A percentile compares a stretch with the other conserved stretches of the same genome.
Evolutionary conservation across 2,888 invertebrate genomes (phyloP).

Genomic region (Cryptophagus acutangulus): DNA sequence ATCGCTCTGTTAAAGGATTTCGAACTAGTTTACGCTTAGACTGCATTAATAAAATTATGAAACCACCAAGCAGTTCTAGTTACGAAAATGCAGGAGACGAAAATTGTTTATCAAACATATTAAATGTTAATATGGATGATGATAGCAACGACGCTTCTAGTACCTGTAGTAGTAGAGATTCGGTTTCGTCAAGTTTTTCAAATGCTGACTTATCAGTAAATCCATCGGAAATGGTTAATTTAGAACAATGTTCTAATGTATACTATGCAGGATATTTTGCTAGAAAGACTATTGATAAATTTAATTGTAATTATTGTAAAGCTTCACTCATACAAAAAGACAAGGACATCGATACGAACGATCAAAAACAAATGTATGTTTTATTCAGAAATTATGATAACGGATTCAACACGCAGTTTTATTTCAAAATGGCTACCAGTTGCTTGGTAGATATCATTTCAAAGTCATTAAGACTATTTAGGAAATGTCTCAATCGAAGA

Average conservation of each 20-base stretch:
- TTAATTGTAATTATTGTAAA: conserved; percentile 17
- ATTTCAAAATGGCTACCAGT: too few relatives aligned
- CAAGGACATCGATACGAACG: too few relatives aligned
- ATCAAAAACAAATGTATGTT: too few relatives aligned
- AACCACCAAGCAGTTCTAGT: conserved; percentile 5
- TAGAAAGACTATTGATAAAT: conserved; percentile 19
- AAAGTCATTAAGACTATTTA: too few relatives aligned
- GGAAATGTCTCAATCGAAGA: too few relatives aligned
- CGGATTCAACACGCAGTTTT: too few relatives aligned
- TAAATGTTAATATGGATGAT: background rate
- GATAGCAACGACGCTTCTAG: background rate
- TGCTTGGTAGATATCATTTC: too few relatives aligned
- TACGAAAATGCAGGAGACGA: conserved; percentile 12
- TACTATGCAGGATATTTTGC: conserved; percentile 27
- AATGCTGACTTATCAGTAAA: background rate
- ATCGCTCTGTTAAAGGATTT: conserved; percentile 19
- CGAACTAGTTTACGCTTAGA: conserved; percentile 19
- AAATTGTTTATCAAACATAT: conserved; percentile 7
- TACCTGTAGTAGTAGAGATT: background rate
- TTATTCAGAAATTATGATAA: too few relatives aligned
- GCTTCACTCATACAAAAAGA: too few relatives aligned
- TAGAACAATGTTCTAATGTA: conserved; percentile 22
- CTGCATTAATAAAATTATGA: conserved; percentile 15
- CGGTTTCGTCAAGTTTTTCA: too few relatives aligned
- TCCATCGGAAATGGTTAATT: conserved; percentile 2